A percentile compares a stretch with the other conserved stretches of the same genome.
phyloP scores from a whole-genome alignment of 1,140 invertebrate genomes.

The Solenopsis fugax region DNA sequence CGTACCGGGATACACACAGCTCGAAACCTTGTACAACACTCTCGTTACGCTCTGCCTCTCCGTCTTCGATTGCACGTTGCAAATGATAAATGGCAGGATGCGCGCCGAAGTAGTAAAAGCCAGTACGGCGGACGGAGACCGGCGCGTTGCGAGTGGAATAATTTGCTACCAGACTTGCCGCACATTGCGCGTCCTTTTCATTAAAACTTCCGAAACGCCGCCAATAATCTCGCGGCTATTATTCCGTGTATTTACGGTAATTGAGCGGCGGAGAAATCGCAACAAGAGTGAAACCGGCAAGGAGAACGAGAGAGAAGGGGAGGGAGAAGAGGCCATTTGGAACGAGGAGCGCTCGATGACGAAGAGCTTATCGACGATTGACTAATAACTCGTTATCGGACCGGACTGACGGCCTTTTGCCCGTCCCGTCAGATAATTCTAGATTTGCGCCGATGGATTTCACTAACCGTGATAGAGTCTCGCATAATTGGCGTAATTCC shows the following conservation, averaged over 20 bases:
- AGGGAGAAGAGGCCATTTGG: not conserved
- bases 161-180: constrained; percentile 71
- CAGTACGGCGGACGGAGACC: constrained; percentile 25
- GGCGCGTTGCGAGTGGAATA: constrained; percentile 53
- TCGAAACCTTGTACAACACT: constrained; percentile 57
- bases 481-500: constrained; percentile 23
- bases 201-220: constrained; percentile 75
- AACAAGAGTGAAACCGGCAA: not conserved
- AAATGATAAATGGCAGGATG: constrained; percentile 73
- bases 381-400: constrained; percentile 50
- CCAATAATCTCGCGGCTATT: constrained; percentile 70
- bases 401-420: constrained; percentile 24
- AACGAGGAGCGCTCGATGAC: constrained; percentile 8
- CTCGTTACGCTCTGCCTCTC: constrained; percentile 47
- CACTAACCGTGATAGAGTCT: not conserved
- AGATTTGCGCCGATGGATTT: constrained; percentile 27
- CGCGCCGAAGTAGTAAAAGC: constrained; percentile 68
- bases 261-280: constrained; percentile 56
- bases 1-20: constrained; percentile 37
- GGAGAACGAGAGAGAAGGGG: not conserved
- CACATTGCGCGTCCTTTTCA: constrained; percentile 69
- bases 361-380: constrained; percentile 20
- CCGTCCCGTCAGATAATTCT: constrained; percentile 19
- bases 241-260: constrained; percentile 69
- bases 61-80: constrained; percentile 71